Conservation (phyloP, 2,888 invertebrate genomes). For the Andrena haemorrhoa region DNA sequence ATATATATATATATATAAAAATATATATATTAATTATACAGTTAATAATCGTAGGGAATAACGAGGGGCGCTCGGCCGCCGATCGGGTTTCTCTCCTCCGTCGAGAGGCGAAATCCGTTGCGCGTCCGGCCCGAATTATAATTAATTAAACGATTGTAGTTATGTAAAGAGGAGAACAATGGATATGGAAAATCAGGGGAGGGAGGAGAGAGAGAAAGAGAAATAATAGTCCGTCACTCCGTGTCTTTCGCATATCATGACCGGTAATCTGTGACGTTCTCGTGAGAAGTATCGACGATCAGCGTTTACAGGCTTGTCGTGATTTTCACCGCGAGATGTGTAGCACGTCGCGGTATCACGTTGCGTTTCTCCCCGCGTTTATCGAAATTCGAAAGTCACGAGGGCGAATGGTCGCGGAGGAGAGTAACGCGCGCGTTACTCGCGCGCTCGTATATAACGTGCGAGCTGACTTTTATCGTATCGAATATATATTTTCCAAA, state of each 20-base stretch:
- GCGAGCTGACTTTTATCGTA: slow-evolving; percentile 25
- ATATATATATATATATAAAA: slow-evolving; percentile 72
- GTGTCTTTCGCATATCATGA: slow-evolving; percentile 47
- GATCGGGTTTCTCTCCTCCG: slow-evolving; percentile 6
- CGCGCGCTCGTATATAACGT: slow-evolving; percentile 39
- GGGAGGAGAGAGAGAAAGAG: background rate
- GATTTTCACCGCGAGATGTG: slow-evolving; percentile 16
- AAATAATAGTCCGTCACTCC: slow-evolving; percentile 48
- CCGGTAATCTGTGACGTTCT: slow-evolving; percentile 3
- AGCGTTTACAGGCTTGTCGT: slow-evolving; percentile 7
- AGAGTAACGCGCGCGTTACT: slow-evolving; percentile 36
- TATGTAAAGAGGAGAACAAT: slow-evolving; percentile 61
- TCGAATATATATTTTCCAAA: slow-evolving; percentile 27
- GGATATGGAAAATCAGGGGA: slow-evolving; percentile 55
- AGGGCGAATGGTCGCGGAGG: background rate
- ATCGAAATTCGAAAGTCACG: slow-evolving; percentile 46
- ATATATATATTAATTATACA: slow-evolving; percentile 72
- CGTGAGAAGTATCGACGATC: slow-evolving; percentile 14
- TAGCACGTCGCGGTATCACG: slow-evolving; percentile 24
- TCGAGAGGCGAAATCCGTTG: slow-evolving; percentile 9
- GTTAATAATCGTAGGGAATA: slow-evolving; percentile 70
- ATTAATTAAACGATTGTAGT: slow-evolving; percentile 66
- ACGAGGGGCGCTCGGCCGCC: slow-evolving; percentile 31
- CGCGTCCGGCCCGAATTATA: slow-evolving; percentile 39
- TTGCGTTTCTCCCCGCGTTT: slow-evolving; percentile 65